Percentiles rank a stretch among this genome's conserved stretches.
Conservation (phyloP, 2,113 vertebrate genomes). For the Heloderma charlesbogerti region DNA sequence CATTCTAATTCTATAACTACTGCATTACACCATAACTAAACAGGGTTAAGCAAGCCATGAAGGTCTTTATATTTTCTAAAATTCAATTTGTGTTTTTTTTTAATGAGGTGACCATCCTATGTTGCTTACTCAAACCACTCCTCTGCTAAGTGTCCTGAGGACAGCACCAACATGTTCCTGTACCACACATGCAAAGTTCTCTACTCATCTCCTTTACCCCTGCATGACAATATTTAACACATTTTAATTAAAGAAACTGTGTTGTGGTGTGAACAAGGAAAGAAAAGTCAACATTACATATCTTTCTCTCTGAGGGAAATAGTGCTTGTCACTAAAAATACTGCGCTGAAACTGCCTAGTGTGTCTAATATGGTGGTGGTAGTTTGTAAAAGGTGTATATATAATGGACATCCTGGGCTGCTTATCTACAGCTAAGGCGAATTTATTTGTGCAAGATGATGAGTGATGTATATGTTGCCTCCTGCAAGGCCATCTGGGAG, state of each 20-base stretch:
- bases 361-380: not conserved
- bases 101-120: not conserved
- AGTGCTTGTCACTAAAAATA: not conserved
- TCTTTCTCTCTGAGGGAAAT: not conserved
- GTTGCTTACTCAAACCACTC: slow-evolving; percentile 12
- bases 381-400: not conserved
- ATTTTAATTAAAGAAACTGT: slow-evolving; percentile 10
- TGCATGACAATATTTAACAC: not conserved
- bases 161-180: not conserved
- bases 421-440: not conserved
- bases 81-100: not conserved
- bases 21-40: not conserved
- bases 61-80: slow-evolving; percentile 28
- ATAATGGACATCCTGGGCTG: not conserved
- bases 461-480: not conserved
- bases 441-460: not conserved
- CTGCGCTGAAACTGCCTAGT: not conserved
- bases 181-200: not conserved
- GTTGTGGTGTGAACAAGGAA: not conserved
- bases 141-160: slow-evolving; percentile 10
- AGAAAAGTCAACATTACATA: slow-evolving; percentile 1
- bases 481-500: not conserved
- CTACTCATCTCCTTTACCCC: not conserved
- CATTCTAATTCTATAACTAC: slow-evolving; percentile 13
- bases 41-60: slow-evolving; percentile 2